These are phyloP conservation scores for Vandiemenella viatica DNA, from an alignment of 2,888 invertebrate genomes.

Conservation along the genomic window DNA sequence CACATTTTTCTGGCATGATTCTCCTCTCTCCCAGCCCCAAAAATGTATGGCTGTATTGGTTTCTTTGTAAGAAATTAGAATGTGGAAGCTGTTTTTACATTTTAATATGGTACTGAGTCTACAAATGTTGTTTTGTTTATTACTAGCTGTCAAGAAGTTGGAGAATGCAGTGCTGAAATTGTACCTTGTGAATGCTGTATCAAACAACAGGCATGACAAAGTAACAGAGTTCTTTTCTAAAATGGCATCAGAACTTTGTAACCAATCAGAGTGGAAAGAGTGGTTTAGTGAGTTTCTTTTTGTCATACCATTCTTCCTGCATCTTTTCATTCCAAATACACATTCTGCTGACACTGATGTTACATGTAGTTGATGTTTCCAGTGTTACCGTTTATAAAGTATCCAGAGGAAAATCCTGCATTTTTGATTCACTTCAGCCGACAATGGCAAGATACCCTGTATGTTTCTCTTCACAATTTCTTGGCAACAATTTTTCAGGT, in stretches of 20 bases:
- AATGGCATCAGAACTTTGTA: conserved; percentile 73
- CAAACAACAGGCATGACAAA: conserved; percentile 69
- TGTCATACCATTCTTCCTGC: background rate
- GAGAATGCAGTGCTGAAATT: conserved; percentile 76
- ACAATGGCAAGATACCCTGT: conserved; percentile 89
- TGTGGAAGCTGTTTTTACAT: too few species aligned
- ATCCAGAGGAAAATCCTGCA: conserved; percentile 76
- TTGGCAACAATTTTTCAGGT: conserved; percentile 73
- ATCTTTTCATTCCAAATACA: too few species aligned
- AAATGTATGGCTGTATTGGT: too few species aligned
- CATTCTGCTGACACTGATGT: background rate
- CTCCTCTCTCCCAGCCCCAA: too few species aligned
- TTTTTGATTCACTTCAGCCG: conserved; percentile 82
- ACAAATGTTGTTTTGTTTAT: too few species aligned
- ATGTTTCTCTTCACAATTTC: conserved; percentile 83
- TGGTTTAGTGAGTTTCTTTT: conserved; percentile 74
- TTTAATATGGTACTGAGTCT: too few species aligned
- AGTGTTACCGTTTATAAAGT: conserved; percentile 85
- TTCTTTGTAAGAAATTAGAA: too few species aligned
- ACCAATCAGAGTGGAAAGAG: conserved; percentile 86
- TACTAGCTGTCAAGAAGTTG: conserved; percentile 58
- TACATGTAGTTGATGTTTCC: conserved; percentile 23
- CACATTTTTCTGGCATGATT: too few species aligned
- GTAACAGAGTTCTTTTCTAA: conserved; percentile 79
- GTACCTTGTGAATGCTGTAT: conserved; percentile 74